phyloP scores from a whole-genome alignment of 2,113 vertebrate genomes.

The Phalacrocorax brasilianus region DNA sequence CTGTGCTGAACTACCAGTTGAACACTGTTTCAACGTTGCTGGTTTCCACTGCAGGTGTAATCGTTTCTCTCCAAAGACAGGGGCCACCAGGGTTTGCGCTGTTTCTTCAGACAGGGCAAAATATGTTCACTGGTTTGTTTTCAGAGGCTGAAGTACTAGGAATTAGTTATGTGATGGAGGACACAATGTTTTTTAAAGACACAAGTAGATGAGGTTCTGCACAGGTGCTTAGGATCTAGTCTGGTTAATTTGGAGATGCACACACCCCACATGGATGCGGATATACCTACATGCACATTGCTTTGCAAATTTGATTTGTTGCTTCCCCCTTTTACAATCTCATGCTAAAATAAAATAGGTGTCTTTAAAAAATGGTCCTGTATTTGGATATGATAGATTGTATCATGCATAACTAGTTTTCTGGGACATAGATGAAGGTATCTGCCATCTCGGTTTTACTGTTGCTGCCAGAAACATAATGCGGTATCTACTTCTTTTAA shows the following conservation, averaged over 20 bases:
- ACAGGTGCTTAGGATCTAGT: not conserved
- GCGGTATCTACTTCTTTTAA: not conserved
- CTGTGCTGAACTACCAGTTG: not conserved
- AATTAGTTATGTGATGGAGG: not conserved
- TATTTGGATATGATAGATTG: not conserved
- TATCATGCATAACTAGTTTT: not conserved
- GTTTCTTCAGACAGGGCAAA: not conserved
- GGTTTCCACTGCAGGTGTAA: not conserved
- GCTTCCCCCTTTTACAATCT: not conserved
- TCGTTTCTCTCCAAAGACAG: not conserved
- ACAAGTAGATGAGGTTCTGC: not conserved
- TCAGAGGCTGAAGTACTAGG: not conserved
- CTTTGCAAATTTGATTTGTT: not conserved
- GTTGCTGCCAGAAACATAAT: not conserved
- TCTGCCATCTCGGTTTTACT: not conserved
- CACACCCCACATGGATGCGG: fast-evolving
- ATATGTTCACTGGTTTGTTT: not conserved
- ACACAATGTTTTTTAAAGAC: not conserved
- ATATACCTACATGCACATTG: not conserved
- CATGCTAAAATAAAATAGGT: not conserved
- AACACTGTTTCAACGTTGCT: not conserved
- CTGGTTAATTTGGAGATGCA: not conserved
- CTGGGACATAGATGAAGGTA: not conserved
- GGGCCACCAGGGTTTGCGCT: not conserved
- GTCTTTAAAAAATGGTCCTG: not conserved